phyloP scores from a whole-genome alignment of 2,797 vertebrate species.

The Hyperoplus lanceolatus region DNA sequence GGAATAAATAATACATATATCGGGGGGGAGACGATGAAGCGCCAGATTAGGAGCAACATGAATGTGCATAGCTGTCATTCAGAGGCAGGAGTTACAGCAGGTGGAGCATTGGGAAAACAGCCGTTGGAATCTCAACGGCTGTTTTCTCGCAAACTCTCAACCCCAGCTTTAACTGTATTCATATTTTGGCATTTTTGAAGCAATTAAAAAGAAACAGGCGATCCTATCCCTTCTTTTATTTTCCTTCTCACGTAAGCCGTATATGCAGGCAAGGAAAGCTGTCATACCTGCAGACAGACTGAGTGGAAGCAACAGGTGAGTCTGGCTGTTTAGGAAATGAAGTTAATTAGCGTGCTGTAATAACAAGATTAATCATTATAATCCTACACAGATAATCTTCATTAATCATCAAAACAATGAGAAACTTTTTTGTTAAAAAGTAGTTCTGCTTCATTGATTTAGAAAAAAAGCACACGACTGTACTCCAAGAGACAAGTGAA shows the following conservation, averaged over 20 bases:
- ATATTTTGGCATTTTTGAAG: neutral
- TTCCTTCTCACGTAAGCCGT: neutral
- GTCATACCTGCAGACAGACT: slow-evolving; percentile 14
- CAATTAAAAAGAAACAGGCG: slow-evolving; percentile 5
- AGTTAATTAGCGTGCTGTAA: slow-evolving; percentile 51
- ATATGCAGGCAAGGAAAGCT: slow-evolving; percentile 3
- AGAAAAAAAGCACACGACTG: neutral
- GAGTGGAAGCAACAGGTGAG: slow-evolving; percentile 22
- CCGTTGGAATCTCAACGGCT: too few relatives aligned
- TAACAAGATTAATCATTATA: slow-evolving; percentile 54
- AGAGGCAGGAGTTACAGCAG: too few relatives aligned
- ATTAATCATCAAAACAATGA: slow-evolving; percentile 64
- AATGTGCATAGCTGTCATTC: too few relatives aligned
- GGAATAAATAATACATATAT: neutral
- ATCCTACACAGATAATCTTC: slow-evolving; percentile 57
- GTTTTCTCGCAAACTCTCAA: too few relatives aligned
- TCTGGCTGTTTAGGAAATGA: slow-evolving; percentile 34
- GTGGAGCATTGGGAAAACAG: too few relatives aligned
- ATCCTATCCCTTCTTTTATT: neutral
- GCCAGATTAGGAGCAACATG: too few relatives aligned
- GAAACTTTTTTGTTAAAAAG: slow-evolving; percentile 26
- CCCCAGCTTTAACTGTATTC: neutral
- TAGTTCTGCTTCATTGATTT: slow-evolving; percentile 50
- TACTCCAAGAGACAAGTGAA: slow-evolving; percentile 27
- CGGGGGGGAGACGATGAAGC: neutral